Evolutionary conservation across 2,113 vertebrate species (phyloP).

Genomic region (Cygnus atratus): DNA sequence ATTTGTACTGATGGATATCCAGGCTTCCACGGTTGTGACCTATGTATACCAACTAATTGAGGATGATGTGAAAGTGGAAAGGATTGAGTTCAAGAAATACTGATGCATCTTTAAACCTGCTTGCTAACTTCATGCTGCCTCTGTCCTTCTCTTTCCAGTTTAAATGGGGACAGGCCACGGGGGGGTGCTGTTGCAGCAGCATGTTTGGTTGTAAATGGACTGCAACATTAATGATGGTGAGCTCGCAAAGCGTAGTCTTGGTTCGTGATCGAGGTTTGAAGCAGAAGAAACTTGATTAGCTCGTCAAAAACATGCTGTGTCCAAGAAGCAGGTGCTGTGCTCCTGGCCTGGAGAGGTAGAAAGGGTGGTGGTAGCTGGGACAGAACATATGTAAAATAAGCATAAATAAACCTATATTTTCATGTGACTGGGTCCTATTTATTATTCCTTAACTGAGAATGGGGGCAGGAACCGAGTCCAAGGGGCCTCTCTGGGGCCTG

Average conservation of each 20-base stretch:
- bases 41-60: constrained; percentile 91
- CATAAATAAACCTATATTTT: background rate
- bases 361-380: background rate
- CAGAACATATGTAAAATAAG: background rate
- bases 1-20: constrained; percentile 94
- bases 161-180: background rate
- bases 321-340: background rate
- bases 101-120: constrained; percentile 55
- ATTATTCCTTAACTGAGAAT: background rate
- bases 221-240: accelerated
- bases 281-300: background rate
- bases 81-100: constrained; percentile 93
- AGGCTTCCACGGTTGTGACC: constrained; percentile 90
- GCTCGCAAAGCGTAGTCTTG: background rate
- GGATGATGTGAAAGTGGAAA: constrained; percentile 92
- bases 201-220: background rate
- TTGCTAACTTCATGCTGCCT: constrained; percentile 6
- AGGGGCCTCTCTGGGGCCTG: background rate
- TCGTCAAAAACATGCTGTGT: background rate
- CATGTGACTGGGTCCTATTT: background rate
- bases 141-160: background rate
- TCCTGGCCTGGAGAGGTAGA: background rate
- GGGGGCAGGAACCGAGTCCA: no score
- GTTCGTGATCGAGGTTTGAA: background rate
- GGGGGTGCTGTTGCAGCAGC: constrained; percentile 15